Evolutionary conservation across 2,113 vertebrate species (phyloP).

Genomic region (Apodemus speciosus): DNA sequence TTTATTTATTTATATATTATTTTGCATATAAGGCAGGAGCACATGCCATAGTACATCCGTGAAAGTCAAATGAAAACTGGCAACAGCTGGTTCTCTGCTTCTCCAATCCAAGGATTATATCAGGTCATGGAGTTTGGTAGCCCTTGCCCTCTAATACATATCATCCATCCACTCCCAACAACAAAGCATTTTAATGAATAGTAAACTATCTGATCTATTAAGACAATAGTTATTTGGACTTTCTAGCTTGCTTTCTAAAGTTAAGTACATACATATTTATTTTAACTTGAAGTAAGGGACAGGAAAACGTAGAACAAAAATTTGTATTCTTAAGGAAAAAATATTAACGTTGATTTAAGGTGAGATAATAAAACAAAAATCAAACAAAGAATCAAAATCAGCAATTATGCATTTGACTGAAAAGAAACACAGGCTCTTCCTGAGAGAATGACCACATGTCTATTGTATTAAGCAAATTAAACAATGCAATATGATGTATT

Average conservation of each 20-base stretch:
- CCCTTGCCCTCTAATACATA: not conserved
- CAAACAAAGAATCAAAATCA: not conserved
- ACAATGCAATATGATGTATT: not conserved
- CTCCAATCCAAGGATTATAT: no score
- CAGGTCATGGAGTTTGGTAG: not conserved
- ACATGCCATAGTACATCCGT: no score
- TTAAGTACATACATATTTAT: constrained; percentile 7
- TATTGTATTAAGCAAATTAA: constrained; percentile 40
- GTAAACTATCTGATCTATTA: not conserved
- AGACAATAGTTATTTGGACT: constrained; percentile 3
- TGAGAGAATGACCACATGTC: not conserved
- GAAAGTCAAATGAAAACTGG: not conserved
- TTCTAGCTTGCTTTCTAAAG: constrained; percentile 23
- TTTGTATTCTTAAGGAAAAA: not conserved
- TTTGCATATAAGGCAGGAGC: not conserved
- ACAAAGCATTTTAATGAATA: not conserved
- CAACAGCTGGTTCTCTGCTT: not conserved
- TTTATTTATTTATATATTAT: not conserved
- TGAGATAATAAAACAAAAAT: constrained; percentile 12
- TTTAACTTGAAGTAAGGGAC: constrained; percentile 27
- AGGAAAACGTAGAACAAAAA: constrained; percentile 42
- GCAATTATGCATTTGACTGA: constrained; percentile 13
- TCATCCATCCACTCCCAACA: no score
- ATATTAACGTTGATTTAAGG: constrained; percentile 43
- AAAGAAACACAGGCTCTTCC: constrained; percentile 40